Evolutionary conservation across 2,113 vertebrate genomes (phyloP).

Genomic region (Leptobrachium ailaonicum): DNA sequence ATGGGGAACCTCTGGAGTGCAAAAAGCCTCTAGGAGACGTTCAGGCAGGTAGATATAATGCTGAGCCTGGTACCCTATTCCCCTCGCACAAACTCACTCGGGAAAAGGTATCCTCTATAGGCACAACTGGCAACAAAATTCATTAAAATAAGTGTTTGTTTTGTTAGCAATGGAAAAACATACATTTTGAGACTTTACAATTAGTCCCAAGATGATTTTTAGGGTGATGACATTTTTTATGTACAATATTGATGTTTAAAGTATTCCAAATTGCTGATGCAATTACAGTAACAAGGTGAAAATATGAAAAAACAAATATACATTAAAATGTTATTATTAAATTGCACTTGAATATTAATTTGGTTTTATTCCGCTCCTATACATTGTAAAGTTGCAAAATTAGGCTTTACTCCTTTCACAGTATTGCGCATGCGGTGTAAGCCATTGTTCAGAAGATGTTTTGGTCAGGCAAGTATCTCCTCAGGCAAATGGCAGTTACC

Average conservation of each 20-base stretch:
- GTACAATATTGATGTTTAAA: too few relatives aligned
- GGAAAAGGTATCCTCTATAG: slow-evolving; percentile 7
- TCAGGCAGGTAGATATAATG: not conserved
- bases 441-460: too few relatives aligned
- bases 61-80: not conserved
- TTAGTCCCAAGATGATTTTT: not conserved
- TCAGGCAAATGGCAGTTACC: too few relatives aligned
- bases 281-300: not conserved
- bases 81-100: not conserved
- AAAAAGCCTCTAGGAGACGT: not conserved
- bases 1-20: not conserved
- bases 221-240: not conserved
- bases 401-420: too few relatives aligned
- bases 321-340: too few relatives aligned
- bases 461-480: too few relatives aligned
- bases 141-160: too few relatives aligned
- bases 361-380: too few relatives aligned
- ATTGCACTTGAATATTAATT: too few relatives aligned
- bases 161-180: not conserved
- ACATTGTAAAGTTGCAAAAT: too few relatives aligned
- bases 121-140: not conserved
- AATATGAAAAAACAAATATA: too few relatives aligned
- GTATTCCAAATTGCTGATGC: not conserved
- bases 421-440: too few relatives aligned
- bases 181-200: not conserved